Percentiles rank a stretch among this genome's conserved stretches.
These are phyloP conservation scores for Acanthopagrus latus DNA, from an alignment of 2,797 vertebrate species.

Conservation along the genomic window DNA sequence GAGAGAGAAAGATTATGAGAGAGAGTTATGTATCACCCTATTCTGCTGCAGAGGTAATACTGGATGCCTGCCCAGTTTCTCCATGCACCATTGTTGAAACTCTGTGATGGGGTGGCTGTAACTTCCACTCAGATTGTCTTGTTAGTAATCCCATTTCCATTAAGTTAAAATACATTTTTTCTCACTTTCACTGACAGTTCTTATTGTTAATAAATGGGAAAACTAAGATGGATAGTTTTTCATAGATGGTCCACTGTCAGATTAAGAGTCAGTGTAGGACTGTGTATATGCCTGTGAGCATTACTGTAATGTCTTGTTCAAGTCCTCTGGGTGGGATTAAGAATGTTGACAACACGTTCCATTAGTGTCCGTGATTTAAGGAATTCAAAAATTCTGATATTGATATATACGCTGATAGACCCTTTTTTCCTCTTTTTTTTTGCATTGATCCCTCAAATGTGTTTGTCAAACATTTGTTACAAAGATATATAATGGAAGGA, in stretches of 20 bases:
- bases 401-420: no score
- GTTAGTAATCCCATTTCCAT: constrained; percentile 15
- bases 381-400: no score
- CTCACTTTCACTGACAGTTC: not conserved
- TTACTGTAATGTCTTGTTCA: not conserved
- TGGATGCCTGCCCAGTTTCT: constrained; percentile 68
- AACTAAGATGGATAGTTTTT: not conserved
- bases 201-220: not conserved
- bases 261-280: not conserved
- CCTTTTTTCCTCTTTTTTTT: no score
- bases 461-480: no score
- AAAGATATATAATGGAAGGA: no score
- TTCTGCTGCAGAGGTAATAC: constrained; percentile 52
- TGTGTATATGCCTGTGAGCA: not conserved
- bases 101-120: constrained; percentile 39
- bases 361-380: not conserved
- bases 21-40: constrained; percentile 45
- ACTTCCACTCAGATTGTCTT: constrained; percentile 26
- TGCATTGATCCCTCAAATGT: no score
- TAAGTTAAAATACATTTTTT: not conserved
- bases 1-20: not conserved
- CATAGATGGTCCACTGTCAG: not conserved
- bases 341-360: not conserved
- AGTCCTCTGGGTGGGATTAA: not conserved
- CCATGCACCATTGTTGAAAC: constrained; percentile 58